Base-by-base conservation (phyloP, 2,888 invertebrate genomes). In the Mesochorus sp. region DNA sequence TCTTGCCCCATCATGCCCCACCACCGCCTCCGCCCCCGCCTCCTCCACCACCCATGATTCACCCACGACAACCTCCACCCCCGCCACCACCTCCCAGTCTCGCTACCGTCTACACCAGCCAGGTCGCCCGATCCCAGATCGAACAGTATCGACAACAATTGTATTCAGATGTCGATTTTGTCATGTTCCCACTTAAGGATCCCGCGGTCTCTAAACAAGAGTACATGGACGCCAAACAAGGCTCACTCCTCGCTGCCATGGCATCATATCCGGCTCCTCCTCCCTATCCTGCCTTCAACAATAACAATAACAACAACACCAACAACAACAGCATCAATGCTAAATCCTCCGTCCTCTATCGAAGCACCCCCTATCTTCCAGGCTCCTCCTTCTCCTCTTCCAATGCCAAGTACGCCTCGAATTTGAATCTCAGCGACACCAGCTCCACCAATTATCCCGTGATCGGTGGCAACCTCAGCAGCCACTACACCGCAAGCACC, bases 131-230 rank as follows among this genome's bases (percentile, higher is more conserved):
- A 14, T 94, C 95, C 21, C 97, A 97, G 88, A 95, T 97, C 78
- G 96, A 97, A 80, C 95, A 96, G 86, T 97, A 97, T 86, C 96
- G 97, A 85, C 96, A 97, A 87, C 97, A 97, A 88, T 93, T 97
- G 71, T 97, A 96, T 86, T 97, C 97, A 77, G 97, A 97, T 87
- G 96, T 97, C 1, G 97, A 97, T 91, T 97, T 97, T 87, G 97
- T 97, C 4, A 96, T 97, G 89, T 97, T 97, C 87, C 97, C 97
- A 0, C 91, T 97, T 79, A 97, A 97, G 91, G 97, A 97, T 91
- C 97, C 97, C 6, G 95, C 96, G 0, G 94, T 97, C 51, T 97
- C 97, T 81, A 96, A 97, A 88, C 97, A 97, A 90, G 97, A 97
- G 89, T 97, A 97, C 91, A 93, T 97, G 83, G 97, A 97, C 87